Evolutionary conservation across 2,113 vertebrate species (phyloP), one percentile per base, ranked within the genome.

Genomic region (Myotis lucifugus): DNA sequence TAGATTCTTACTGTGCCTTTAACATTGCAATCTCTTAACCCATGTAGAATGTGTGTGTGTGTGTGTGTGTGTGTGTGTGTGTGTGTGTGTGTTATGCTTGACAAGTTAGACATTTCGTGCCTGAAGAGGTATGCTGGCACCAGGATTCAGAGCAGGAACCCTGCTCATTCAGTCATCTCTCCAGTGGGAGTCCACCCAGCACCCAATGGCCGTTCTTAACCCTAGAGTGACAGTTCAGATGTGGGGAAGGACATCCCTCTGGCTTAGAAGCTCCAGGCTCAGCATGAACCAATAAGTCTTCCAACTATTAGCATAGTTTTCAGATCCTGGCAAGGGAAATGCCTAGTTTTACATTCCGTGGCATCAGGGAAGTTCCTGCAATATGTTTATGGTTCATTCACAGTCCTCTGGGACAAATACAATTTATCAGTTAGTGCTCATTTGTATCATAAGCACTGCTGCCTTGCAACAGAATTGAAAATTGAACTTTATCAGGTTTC

Each of bases 141-240:
- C 17, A 50, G 66, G 23, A 54, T 42, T 54, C 2, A 1, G 54
- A 46, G 37, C 12, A 50, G 70, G 42, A 83, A 52, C 18, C 17
- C 3, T 15, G 34, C 14, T 9, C 34, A 2, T 8, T 3, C 1
- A 0, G 1, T 50, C 8, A 1, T 46, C 19, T 50, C 13, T 52
- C 61, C n/a, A 17, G 50, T 32, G 50, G 32, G 27, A 42, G 15
- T 15, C 74, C 3, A 4, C 6, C 2, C 27, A 40, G 56, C 34
- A 5, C 21, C 18, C 34, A 54, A 69, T 2, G 23, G 6, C 18
- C 14, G 2, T 37, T 50, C 48, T 21, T n/a, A 54, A 18, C 73
- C 29, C 17, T 19, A 10, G 3, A 42, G 40, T 25, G 50, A 85
- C 13, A 6, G 54, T 73, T 78, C 17, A 2, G 46, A n/a, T 8